Base-by-base conservation (phyloP, 2,797 vertebrate species). In the Adrianichthys oophorus region DNA sequence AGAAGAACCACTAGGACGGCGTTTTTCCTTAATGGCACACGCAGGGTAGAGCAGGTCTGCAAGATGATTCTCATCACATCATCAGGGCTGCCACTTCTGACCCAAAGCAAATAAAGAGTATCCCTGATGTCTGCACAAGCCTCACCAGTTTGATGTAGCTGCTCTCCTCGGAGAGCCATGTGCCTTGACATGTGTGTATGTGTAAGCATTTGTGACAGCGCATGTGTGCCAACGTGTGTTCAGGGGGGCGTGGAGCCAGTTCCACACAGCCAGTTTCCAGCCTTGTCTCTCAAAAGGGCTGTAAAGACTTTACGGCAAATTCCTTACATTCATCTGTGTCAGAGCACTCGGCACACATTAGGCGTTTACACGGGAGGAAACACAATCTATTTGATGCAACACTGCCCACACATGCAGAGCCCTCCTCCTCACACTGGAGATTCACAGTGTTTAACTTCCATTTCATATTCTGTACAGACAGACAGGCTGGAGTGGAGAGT, bases 331-430 rank as follows among this genome's bases (percentile, higher is more conserved):
- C 89, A 87, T 92, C 90, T 92, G 89, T 91, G 90, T 92, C 90
- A 90, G 85, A 88, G 87, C 85, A 44, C 80, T 85, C 73, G 74
- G 84, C 78, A 83, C 87, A 87, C 89, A 92, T 91, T 91, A 92
- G 83, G 86, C 88, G 65, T 89, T 91, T 90, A 91, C 91, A 91
- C 90, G 84, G 78, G 87, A 92, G 90, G 90, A 92, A 92, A 92
- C 91, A 90, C 90, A 92, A 89, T 91, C 91, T 87, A 92, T 93
- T 92, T 91, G 90, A 92, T 91, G 91, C 89, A 90, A 92, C 88
- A 80, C 88, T 92, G 89, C 88, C 87, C 91, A 90, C 90, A 88
- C 87, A 87, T 89, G 88, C 85, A 82, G 76, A 85, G 79, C 83
- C 74, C 79, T 84, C 85, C 87, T 84, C 84, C 82, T 74, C 85